Evolutionary conservation across 2,888 invertebrate genomes (phyloP).

Genomic region (Aspidiotus destructor): DNA sequence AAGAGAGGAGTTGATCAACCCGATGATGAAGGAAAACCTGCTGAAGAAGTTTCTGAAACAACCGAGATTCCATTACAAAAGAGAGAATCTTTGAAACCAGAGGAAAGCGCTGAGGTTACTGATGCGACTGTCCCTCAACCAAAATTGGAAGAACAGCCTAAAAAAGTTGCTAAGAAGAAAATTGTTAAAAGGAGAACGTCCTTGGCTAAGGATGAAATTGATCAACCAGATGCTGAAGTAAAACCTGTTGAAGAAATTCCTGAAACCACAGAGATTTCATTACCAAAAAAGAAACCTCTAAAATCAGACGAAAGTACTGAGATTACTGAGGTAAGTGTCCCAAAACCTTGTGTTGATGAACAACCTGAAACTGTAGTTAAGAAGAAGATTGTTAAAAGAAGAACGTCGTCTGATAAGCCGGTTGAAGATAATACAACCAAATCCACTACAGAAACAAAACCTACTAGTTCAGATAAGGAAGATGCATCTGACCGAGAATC

Average conservation of each 20-base stretch:
- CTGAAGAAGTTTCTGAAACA: conserved; percentile 42
- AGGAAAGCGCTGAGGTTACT: not conserved
- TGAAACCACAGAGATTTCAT: conserved; percentile 44
- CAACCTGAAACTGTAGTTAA: not conserved
- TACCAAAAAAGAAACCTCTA: too few relatives aligned
- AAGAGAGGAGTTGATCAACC: conserved; percentile 14
- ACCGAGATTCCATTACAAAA: conserved; percentile 42
- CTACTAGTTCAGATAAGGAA: not conserved
- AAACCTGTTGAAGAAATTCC: conserved; percentile 39
- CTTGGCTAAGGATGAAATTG: conserved; percentile 35
- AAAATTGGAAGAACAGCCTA: conserved; percentile 21
- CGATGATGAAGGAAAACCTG: conserved; percentile 14
- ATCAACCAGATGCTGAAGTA: conserved; percentile 40
- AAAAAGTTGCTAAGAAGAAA: conserved; percentile 9
- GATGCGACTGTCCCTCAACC: not conserved
- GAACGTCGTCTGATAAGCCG: conserved; percentile 43
- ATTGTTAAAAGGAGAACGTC: conserved; percentile 24
- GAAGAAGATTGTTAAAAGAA: conserved; percentile 45
- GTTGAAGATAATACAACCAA: conserved; percentile 2
- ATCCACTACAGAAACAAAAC: not conserved
- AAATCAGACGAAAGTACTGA: not conserved
- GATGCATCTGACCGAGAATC: conserved; percentile 41
- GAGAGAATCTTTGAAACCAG: too few relatives aligned
- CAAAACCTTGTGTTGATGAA: not conserved
- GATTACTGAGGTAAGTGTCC: not conserved